Conservation (phyloP, 2,888 invertebrate species). For the Xylota sylvarum region DNA sequence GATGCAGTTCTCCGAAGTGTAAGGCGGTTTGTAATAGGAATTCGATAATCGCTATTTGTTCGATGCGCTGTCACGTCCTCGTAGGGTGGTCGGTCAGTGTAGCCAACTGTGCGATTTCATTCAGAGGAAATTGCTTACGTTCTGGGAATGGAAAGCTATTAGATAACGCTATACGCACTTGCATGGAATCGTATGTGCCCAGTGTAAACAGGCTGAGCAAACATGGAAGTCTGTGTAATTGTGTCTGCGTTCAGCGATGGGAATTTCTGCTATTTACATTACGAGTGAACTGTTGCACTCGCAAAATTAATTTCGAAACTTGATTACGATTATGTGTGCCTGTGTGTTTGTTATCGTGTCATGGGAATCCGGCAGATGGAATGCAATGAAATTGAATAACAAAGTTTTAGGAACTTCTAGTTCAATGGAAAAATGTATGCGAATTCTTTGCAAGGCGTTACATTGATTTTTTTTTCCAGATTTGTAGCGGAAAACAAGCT, state of each 20-base stretch:
- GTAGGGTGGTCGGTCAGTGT: background rate
- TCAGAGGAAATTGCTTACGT: constrained; percentile 7
- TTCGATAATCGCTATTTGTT: constrained; percentile 15
- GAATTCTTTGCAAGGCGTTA: too few species aligned
- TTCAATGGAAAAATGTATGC: background rate
- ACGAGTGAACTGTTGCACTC: constrained; percentile 2
- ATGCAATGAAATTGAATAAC: background rate
- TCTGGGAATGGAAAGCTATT: constrained; percentile 28
- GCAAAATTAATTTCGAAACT: background rate
- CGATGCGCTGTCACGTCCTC: constrained; percentile 25
- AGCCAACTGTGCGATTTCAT: constrained; percentile 22
- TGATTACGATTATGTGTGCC: background rate
- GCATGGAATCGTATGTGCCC: constrained; percentile 1
- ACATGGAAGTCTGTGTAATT: background rate
- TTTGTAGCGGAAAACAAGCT: too few species aligned
- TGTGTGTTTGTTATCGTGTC: background rate
- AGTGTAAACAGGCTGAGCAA: background rate
- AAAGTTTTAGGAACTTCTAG: background rate
- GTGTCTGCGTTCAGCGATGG: background rate
- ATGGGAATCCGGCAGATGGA: background rate
- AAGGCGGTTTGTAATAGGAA: constrained; percentile 24
- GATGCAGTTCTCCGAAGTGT: constrained; percentile 16
- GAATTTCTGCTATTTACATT: background rate
- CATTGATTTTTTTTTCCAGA: too few species aligned
- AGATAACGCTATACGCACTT: constrained; percentile 33